These are phyloP conservation scores for Gymnarchus niloticus DNA, from an alignment of 2,113 vertebrate species.

Conservation along the genomic window DNA sequence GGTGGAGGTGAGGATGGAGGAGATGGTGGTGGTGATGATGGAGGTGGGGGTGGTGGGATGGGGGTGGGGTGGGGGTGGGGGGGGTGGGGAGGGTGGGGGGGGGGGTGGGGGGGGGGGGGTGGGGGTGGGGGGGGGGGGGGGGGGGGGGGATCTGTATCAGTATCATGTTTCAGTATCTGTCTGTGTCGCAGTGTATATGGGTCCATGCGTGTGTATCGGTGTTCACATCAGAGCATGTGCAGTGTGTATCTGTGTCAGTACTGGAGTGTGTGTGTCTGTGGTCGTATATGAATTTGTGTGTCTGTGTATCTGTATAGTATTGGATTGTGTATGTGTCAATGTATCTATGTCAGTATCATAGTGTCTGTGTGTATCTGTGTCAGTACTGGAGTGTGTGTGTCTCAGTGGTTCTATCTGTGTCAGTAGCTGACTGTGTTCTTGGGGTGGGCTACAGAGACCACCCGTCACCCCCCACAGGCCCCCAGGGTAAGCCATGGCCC, in stretches of 20 bases:
- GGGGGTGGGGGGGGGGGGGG: too few relatives aligned
- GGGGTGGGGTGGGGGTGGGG: too few relatives aligned
- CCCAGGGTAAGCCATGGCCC: neutral
- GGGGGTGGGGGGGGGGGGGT: too few relatives aligned
- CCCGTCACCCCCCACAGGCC: neutral
- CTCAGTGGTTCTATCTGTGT: too few relatives aligned
- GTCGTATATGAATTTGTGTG: neutral
- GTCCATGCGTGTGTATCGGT: neutral
- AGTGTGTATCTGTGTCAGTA: too few relatives aligned
- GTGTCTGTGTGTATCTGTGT: neutral
- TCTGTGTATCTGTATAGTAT: too few relatives aligned
- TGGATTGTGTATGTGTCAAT: neutral
- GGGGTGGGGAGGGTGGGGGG: too few relatives aligned
- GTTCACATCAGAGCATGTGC: neutral
- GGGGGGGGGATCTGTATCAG: neutral
- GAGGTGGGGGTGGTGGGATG: too few relatives aligned
- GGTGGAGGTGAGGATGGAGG: too few relatives aligned
- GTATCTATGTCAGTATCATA: neutral
- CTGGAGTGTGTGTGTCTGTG: neutral
- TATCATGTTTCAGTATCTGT: neutral
- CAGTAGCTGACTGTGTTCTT: neutral
- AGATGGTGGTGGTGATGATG: too few relatives aligned
- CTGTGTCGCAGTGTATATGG: neutral
- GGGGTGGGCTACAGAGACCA: too few relatives aligned
- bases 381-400: neutral